Percentiles rank a stretch among this genome's conserved stretches.
Conservation (phyloP, 2,888 invertebrate species). For the Cephus rjabovi region DNA sequence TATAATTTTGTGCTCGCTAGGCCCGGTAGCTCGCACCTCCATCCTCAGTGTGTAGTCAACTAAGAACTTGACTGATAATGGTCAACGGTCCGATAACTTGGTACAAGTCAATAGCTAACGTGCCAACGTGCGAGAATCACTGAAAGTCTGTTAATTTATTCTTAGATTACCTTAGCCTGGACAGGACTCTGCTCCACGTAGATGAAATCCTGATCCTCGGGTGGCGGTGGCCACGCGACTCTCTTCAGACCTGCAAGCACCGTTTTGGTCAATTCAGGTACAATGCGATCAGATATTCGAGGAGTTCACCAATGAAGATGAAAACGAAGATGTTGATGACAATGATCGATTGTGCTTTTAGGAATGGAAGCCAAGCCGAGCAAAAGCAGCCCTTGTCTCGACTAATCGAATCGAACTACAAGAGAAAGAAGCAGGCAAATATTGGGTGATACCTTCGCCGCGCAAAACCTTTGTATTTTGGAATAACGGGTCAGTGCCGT, state of each 20-base stretch:
- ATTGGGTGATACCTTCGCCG: not conserved
- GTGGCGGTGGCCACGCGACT: slow-evolving; percentile 88
- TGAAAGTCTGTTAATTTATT: not conserved
- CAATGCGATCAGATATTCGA: not conserved
- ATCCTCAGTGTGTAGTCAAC: not conserved
- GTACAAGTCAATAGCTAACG: not conserved
- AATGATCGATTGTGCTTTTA: not conserved
- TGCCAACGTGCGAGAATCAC: not conserved
- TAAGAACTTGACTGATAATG: not conserved
- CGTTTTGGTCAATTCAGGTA: not conserved
- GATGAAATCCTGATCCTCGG: slow-evolving; percentile 76
- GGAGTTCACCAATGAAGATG: not conserved
- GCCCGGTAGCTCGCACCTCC: not conserved
- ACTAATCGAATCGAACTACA: not conserved
- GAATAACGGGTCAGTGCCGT: slow-evolving; percentile 14
- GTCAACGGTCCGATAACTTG: not conserved
- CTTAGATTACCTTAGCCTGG: slow-evolving; percentile 71
- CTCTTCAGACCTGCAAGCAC: slow-evolving; percentile 81
- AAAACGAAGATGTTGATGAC: not conserved
- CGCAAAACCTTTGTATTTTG: not conserved
- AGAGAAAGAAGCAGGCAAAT: not conserved
- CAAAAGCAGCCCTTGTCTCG: not conserved
- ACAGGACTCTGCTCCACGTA: slow-evolving; percentile 69
- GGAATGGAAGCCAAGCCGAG: not conserved
- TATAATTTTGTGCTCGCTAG: not conserved